Evolutionary conservation across 2,797 vertebrate genomes (phyloP).

Genomic region (Aldrovandia affinis): DNA sequence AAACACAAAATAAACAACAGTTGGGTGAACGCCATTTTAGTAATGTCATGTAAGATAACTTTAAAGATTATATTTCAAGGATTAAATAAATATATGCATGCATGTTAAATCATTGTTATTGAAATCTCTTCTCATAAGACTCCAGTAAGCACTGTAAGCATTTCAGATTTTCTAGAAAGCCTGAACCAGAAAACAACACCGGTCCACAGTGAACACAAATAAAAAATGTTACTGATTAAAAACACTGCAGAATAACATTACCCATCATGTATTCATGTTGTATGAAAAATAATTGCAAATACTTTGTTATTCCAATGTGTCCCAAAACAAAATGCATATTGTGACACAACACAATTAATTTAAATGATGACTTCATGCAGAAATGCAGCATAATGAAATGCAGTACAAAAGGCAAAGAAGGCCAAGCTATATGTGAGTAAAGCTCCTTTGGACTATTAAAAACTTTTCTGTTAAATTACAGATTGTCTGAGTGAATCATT

Average conservation of each 20-base stretch:
- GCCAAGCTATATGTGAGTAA: conserved; percentile 62
- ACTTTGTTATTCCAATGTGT: conserved; percentile 26
- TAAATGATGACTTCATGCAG: conserved; percentile 47
- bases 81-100: background rate
- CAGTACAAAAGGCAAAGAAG: conserved; percentile 58
- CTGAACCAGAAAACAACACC: background rate
- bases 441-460: conserved; percentile 68
- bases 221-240: background rate
- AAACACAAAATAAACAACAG: conserved; percentile 42
- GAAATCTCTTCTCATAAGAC: background rate
- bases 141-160: background rate
- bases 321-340: conserved; percentile 39
- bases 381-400: conserved; percentile 49
- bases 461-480: conserved; percentile 68
- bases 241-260: background rate
- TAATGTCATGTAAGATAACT: background rate
- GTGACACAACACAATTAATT: conserved; percentile 54
- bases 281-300: conserved; percentile 3
- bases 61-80: background rate
- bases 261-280: background rate
- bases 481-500: conserved; percentile 61
- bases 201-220: background rate
- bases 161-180: background rate
- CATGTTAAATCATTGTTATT: background rate
- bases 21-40: conserved; percentile 38